Percentiles rank a stretch among this genome's conserved stretches.
Evolutionary conservation across 1,140 invertebrate species (phyloP).

Genomic region (Tetramorium simillimum): DNA sequence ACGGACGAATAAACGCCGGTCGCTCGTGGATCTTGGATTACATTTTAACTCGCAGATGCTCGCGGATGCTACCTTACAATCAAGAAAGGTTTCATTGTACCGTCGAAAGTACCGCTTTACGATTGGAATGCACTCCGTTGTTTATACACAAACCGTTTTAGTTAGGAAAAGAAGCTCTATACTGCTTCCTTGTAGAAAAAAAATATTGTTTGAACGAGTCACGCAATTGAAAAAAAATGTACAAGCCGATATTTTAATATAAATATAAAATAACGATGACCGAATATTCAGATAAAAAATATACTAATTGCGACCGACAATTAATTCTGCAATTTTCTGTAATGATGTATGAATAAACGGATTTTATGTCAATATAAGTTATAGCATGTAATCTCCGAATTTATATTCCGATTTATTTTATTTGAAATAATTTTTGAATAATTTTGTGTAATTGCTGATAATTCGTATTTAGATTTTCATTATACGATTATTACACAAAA

Average conservation of each 20-base stretch:
- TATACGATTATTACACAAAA: not conserved
- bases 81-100: slow-evolving; percentile 3
- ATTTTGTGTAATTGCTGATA: not conserved
- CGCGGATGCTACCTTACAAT: slow-evolving; percentile 15
- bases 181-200: not conserved
- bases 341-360: not conserved
- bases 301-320: not conserved
- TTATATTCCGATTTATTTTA: not conserved
- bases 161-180: not conserved
- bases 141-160: slow-evolving; percentile 6
- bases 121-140: not conserved
- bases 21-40: slow-evolving; percentile 42
- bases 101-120: slow-evolving; percentile 10
- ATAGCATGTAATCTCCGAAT: not conserved
- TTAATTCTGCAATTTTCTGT: not conserved
- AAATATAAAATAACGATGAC: not conserved
- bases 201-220: not conserved
- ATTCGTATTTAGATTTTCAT: not conserved
- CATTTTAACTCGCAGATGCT: slow-evolving; percentile 40
- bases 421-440: not conserved
- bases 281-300: not conserved
- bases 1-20: not conserved
- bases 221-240: not conserved
- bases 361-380: not conserved
- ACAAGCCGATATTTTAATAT: not conserved